Evolutionary conservation across 2,113 vertebrate genomes (phyloP).

Genomic region (Atherinomorus stipes): DNA sequence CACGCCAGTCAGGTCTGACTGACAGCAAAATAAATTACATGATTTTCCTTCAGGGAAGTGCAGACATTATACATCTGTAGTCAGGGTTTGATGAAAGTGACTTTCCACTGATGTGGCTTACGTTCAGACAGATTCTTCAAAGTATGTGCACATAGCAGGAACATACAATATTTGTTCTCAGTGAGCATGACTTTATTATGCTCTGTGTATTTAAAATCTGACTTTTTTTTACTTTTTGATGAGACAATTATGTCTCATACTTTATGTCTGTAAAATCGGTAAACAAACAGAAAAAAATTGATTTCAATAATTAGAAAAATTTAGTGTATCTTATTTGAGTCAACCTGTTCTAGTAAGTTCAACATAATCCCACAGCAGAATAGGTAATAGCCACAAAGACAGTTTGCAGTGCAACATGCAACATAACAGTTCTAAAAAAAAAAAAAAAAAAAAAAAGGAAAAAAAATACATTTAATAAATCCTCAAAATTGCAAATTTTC

Average conservation of each 20-base stretch:
- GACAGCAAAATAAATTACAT: conserved; percentile 65
- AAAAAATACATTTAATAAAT: no score
- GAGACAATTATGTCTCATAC: not conserved
- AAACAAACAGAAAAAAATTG: not conserved
- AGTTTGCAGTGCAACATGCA: no score
- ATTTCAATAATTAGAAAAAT: not conserved
- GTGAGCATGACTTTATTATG: conserved; percentile 39
- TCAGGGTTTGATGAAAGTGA: conserved; percentile 41
- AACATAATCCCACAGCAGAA: not conserved
- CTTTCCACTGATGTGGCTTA: conserved; percentile 49
- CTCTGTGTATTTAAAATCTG: conserved; percentile 22
- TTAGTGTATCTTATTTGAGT: not conserved
- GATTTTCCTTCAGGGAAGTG: conserved; percentile 57
- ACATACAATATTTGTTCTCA: conserved; percentile 46
- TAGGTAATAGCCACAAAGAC: not conserved
- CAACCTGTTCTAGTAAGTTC: not conserved
- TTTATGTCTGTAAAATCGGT: not conserved
- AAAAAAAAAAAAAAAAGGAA: no score
- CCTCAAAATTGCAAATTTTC: no score
- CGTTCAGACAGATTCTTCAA: conserved; percentile 20
- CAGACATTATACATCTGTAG: conserved; percentile 62
- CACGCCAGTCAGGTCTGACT: conserved; percentile 64
- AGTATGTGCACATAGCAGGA: conserved; percentile 40
- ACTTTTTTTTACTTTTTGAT: conserved; percentile 8
- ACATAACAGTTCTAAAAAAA: not conserved